Evolutionary conservation across 1,140 invertebrate species (phyloP), one percentile per base, ranked within the genome.

Genomic region (Scaptodrosophila lebanonensis): DNA sequence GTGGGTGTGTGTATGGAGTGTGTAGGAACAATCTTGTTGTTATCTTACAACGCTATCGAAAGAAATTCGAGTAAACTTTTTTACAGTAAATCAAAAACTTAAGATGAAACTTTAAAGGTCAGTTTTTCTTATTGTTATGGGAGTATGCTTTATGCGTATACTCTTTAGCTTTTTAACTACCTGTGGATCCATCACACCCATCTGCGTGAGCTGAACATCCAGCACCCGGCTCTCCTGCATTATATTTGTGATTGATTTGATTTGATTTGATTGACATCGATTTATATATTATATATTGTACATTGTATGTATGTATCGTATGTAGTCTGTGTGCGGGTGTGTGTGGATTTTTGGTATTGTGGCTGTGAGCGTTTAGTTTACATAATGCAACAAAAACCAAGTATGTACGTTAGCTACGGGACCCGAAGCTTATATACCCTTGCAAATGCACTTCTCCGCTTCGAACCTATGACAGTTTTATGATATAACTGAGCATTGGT

Each of bases 161-260:
- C 39, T 9, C 42, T 32, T 51, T 29, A 49, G 32, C 38, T 53
- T 54, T 54, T 57, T 83, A 83, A 76, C 72, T 86, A 93, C 92
- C 93, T 94, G 93, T 92, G 89, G 93, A 93, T 89, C 93, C 93
- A 89, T 95, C 93, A 91, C 93, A 95, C 89, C 93, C 93, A 88
- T 95, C 93, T 85, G 93, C 92, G 89, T 95, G 93, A 88, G 93
- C 94, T 84, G 93, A 91, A 90, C 93, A 94, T 89, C 93, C 93
- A 89, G 91, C 91, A 89, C 93, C 93, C 88, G 91, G 89, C 88
- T 93, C 92, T 93, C 90, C 86, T 87, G 83, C 82, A 70, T 83
- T 73, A 71, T 70, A 75, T 75, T 60, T 64, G 69, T 60, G n/a
- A n/a, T n/a, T n/a, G n/a, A 47, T 47, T 32, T 15, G 9, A 22